These are phyloP conservation scores for Cynoglossus semilaevis DNA, from an alignment of 2,113 vertebrate genomes.

Conservation along the genomic window DNA sequence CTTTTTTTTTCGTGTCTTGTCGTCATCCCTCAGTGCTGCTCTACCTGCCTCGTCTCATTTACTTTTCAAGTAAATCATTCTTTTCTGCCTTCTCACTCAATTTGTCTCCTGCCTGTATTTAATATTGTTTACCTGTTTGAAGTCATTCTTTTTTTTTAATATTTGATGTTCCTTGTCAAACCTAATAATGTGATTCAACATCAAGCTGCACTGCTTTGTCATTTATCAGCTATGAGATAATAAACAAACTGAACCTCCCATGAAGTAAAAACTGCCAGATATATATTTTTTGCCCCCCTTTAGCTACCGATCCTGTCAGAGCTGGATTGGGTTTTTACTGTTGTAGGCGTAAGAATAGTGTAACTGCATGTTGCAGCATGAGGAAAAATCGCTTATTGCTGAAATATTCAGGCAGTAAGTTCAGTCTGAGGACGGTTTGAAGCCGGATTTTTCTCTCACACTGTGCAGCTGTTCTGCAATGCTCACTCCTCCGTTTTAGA, in stretches of 20 bases:
- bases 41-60: slow-evolving; percentile 29
- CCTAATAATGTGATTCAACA: neutral
- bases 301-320: slow-evolving; percentile 65
- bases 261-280: slow-evolving; percentile 61
- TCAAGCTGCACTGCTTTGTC: slow-evolving; percentile 10
- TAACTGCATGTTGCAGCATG: slow-evolving; percentile 67
- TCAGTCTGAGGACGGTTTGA: slow-evolving; percentile 60
- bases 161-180: slow-evolving; percentile 9
- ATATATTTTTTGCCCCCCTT: slow-evolving; percentile 53
- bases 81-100: slow-evolving; percentile 10
- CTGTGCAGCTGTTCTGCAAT: slow-evolving; percentile 31
- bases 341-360: slow-evolving; percentile 66
- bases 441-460: slow-evolving; percentile 54
- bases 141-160: slow-evolving; percentile 1
- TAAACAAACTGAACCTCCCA: slow-evolving; percentile 48
- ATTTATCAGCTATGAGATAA: slow-evolving; percentile 30
- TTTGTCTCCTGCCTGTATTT: slow-evolving; percentile 1
- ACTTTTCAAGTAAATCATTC: slow-evolving; percentile 19
- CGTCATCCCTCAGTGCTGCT: slow-evolving; percentile 16
- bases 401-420: slow-evolving; percentile 77
- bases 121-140: neutral
- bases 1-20: slow-evolving; percentile 11
- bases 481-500: slow-evolving; percentile 20
- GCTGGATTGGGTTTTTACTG: slow-evolving; percentile 59
- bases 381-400: slow-evolving; percentile 61